Percentiles rank a stretch among this genome's conserved stretches.
Evolutionary conservation across 1,140 invertebrate species (phyloP).

Genomic region (Procambarus virginalis): DNA sequence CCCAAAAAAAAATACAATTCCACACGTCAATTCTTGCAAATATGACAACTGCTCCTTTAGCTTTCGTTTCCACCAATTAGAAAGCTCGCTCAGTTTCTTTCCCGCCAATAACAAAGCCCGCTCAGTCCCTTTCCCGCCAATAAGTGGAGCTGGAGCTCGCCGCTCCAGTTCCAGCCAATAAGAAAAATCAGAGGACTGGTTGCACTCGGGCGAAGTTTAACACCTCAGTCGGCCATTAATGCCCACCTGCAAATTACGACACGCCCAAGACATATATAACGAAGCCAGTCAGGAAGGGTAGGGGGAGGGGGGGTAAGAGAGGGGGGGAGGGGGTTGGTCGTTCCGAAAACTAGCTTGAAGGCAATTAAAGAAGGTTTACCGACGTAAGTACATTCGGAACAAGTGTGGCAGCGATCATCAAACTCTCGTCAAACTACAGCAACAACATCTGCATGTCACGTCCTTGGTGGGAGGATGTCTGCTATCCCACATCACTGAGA

Average conservation of each 20-base stretch:
- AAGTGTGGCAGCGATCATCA: not conserved
- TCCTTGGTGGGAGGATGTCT: not conserved
- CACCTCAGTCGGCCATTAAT: not conserved
- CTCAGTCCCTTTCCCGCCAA: no score
- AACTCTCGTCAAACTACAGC: not conserved
- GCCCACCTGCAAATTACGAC: not conserved
- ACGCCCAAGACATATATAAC: not conserved
- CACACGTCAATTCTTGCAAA: no score
- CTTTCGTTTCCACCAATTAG: not conserved
- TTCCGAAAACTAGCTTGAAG: not conserved
- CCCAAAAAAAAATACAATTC: no score
- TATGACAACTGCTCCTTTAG: no score
- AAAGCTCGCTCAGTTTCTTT: not conserved
- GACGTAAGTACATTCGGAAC: not conserved
- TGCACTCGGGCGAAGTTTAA: not conserved
- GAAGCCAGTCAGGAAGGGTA: not conserved
- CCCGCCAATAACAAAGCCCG: not conserved
- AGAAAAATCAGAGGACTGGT: not conserved
- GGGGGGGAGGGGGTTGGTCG: no score
- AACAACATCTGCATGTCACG: conserved; percentile 1
- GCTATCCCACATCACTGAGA: not conserved
- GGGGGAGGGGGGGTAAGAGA: no score
- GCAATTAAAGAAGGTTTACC: conserved; percentile 7
- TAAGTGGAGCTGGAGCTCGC: not conserved
- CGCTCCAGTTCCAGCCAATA: not conserved